phyloP scores from a whole-genome alignment of 2,797 vertebrate genomes.

The Anabacerthia variegaticeps region DNA sequence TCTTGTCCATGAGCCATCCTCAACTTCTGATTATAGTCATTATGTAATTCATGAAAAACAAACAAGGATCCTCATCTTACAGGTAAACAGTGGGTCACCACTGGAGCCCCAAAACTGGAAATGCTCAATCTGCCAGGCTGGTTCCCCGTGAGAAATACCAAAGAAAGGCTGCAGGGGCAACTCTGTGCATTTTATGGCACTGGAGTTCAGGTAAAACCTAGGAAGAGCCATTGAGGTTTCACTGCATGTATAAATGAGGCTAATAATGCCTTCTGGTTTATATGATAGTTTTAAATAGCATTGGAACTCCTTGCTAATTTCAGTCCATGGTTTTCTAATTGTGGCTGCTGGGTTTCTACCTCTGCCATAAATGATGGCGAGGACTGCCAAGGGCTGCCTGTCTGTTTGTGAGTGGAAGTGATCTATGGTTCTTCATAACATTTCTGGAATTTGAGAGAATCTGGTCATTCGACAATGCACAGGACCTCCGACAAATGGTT shows the following conservation, averaged over 20 bases:
- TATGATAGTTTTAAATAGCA: background rate
- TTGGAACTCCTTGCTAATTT: background rate
- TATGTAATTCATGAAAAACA: constrained; percentile 15
- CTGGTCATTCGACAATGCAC: background rate
- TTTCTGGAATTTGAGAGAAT: background rate
- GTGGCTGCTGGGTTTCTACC: background rate
- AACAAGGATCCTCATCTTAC: background rate
- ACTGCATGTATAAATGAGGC: fast-evolving
- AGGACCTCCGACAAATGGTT: background rate
- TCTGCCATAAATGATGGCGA: background rate
- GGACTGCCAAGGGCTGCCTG: background rate
- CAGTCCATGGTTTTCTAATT: background rate
- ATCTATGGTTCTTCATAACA: background rate
- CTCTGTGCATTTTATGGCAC: background rate
- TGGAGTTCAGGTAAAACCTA: background rate
- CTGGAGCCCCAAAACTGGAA: background rate
- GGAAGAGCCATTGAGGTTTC: background rate
- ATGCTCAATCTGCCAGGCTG: background rate
- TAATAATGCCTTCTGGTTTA: background rate
- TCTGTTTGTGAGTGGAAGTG: background rate
- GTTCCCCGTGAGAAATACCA: background rate
- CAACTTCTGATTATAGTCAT: background rate
- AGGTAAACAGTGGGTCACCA: background rate
- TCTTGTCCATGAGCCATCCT: background rate
- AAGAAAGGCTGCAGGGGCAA: background rate